These are phyloP conservation scores for Amblyopsis hoosieri DNA, from an alignment of 2,797 vertebrate genomes.

Conservation along the genomic window DNA sequence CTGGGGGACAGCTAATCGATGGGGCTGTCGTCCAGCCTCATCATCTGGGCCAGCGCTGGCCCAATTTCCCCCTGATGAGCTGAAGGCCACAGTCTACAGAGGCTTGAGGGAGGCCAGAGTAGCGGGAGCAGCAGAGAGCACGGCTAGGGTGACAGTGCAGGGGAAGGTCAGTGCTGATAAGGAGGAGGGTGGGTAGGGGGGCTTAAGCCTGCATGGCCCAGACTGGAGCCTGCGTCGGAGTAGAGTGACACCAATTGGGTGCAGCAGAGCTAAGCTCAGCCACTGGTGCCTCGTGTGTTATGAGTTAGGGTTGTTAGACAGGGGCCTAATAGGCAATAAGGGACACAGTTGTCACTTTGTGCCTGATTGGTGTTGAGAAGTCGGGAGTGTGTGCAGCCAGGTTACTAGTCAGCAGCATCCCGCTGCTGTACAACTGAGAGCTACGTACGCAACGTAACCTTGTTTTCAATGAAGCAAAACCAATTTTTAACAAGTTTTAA, in stretches of 20 bases:
- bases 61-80: conserved; percentile 74
- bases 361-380: conserved; percentile 56
- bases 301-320: conserved; percentile 49
- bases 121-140: conserved; percentile 34
- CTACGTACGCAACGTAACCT: background rate
- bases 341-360: conserved; percentile 58
- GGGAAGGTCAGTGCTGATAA: conserved; percentile 60
- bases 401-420: conserved; percentile 5
- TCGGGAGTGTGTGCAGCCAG: conserved; percentile 21
- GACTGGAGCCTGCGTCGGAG: conserved; percentile 30
- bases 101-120: conserved; percentile 49
- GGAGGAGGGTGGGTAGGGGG: background rate
- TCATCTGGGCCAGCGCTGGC: conserved; percentile 67
- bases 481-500: too few relatives aligned
- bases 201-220: conserved; percentile 10
- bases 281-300: conserved; percentile 48
- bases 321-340: conserved; percentile 54
- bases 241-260: conserved; percentile 57
- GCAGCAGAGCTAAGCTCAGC: conserved; percentile 38
- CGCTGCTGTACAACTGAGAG: background rate
- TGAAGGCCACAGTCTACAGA: conserved; percentile 52
- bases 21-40: conserved; percentile 76
- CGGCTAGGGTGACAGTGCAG: conserved; percentile 49
- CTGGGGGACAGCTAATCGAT: conserved; percentile 82
- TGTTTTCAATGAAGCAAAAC: too few relatives aligned